Percentiles rank a stretch among this genome's conserved stretches.
Conservation (phyloP, 2,888 invertebrate genomes). For the Galeruca laticollis region DNA sequence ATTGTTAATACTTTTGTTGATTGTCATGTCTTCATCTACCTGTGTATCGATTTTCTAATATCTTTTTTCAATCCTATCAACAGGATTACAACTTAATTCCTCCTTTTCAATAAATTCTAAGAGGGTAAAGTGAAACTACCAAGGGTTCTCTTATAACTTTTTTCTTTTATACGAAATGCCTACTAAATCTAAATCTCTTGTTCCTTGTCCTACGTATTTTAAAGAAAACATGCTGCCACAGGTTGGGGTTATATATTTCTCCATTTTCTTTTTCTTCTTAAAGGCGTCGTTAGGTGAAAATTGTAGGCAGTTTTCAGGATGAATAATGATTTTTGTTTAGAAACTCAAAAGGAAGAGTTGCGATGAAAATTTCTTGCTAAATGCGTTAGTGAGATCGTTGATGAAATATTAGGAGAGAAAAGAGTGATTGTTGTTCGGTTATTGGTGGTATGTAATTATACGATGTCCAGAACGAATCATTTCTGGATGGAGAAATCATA, state of each 20-base stretch:
- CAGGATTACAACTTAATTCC: background rate
- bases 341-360: background rate
- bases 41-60: background rate
- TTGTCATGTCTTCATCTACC: too few species aligned
- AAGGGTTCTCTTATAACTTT: background rate
- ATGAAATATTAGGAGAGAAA: constrained; percentile 13
- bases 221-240: constrained; percentile 14
- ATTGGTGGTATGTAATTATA: background rate
- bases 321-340: constrained; percentile 20
- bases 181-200: constrained; percentile 14
- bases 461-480: background rate
- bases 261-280: background rate
- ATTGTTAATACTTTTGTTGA: too few species aligned
- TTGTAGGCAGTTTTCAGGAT: constrained; percentile 5
- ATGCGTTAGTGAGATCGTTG: constrained; percentile 7
- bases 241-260: constrained; percentile 11
- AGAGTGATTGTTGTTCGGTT: constrained; percentile 10
- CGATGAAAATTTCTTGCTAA: constrained; percentile 13
- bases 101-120: constrained; percentile 24
- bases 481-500: background rate
- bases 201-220: constrained; percentile 9
- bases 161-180: background rate
- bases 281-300: constrained; percentile 15
- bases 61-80: constrained; percentile 1
- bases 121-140: constrained; percentile 10